Conservation (phyloP, 2,113 vertebrate species). For the Galbula dea region DNA sequence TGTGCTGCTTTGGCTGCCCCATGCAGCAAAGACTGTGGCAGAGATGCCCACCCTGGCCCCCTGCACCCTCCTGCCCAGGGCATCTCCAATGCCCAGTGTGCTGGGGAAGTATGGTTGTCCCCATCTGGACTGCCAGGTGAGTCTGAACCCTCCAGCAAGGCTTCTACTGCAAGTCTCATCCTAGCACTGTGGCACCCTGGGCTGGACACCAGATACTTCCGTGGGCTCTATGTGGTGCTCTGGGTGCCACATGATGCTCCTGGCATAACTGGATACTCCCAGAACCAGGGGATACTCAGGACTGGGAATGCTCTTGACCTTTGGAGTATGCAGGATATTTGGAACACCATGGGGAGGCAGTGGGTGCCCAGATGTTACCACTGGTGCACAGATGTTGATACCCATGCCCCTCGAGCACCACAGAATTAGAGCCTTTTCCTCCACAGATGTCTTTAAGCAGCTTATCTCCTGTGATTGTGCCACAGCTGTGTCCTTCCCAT, state of each 20-base stretch:
- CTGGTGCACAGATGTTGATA: background rate
- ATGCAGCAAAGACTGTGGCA: fast-evolving
- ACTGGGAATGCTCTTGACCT: background rate
- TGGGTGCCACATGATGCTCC: background rate
- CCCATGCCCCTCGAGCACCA: background rate
- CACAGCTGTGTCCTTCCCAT: background rate
- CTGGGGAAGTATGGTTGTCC: fast-evolving
- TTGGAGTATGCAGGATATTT: background rate
- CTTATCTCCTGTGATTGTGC: background rate
- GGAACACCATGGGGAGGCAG: background rate
- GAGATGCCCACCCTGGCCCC: background rate
- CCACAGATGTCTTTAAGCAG: background rate
- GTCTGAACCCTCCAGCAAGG: background rate
- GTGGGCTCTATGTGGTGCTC: background rate
- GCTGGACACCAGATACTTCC: background rate
- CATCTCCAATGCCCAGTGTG: fast-evolving
- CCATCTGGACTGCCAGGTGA: fast-evolving
- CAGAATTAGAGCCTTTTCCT: background rate
- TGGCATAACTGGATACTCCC: background rate
- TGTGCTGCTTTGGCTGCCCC: background rate
- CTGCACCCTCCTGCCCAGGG: fast-evolving
- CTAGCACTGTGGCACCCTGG: background rate
- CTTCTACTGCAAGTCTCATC: background rate
- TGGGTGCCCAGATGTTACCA: background rate
- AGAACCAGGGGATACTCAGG: background rate